Evolutionary conservation across 2,113 vertebrate genomes (phyloP), one percentile per base, ranked within the genome.

Genomic region (Argyrosomus japonicus): DNA sequence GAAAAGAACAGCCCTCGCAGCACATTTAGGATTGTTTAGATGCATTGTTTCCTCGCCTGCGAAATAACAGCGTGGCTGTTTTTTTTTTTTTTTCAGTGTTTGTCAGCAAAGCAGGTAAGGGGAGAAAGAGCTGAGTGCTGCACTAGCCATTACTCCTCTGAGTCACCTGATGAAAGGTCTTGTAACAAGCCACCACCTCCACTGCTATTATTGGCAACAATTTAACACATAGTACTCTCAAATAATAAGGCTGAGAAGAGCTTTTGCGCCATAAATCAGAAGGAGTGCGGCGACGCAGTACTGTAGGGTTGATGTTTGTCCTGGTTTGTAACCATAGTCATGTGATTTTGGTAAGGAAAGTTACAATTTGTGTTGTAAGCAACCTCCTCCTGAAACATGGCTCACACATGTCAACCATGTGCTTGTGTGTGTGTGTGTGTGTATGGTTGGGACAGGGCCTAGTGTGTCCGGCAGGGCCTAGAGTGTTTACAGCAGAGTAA

Each of bases 71-170:
- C 40, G 5, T 43, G 70, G 75, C 79, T 70, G 74, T 85, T 81
- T 86, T 36, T 70, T 76, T 84, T 81, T 86, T 91, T 86, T 91
- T 89, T 81, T 76, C 79, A 85, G 83, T 82, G 87, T 91, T 71
- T 21, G 90, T 92, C 93, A 94, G 92, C 91, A 92, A 87, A 91
- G 88, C 87, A 92, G 69, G 85, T 83, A 70, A 88, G 5, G 65
- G 77, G 62, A 54, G 79, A 94, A 92, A 90, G 40, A 89, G 90
- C 90, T 91, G 90, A 94, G 88, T 47, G 1, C 54, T 43, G 64
- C 90, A 92, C 19, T 32, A 81, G 70, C n/a, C 68, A 84, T 87
- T 89, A 82, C 71, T 88, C 76, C 83, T 88, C 25, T 73, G 74
- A 81, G 76, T 84, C 74, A 85, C 77, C 81, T 80, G 81, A 83